These are phyloP conservation scores for Agrochola litura DNA, from an alignment of 2,888 invertebrate species.

Conservation along the genomic window DNA sequence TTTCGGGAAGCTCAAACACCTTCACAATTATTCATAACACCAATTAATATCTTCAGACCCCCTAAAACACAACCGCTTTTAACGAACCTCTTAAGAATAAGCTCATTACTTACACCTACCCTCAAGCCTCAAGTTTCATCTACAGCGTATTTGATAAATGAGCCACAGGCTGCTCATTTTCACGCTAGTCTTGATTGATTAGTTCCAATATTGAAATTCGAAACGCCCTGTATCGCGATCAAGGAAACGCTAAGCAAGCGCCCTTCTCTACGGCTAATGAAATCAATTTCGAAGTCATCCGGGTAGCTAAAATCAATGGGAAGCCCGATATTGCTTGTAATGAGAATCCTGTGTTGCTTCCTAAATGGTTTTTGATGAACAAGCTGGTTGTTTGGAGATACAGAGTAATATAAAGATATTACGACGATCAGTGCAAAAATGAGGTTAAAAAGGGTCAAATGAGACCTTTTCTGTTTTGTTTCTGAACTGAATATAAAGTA, in stretches of 20 bases:
- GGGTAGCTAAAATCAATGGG: slow-evolving; percentile 45
- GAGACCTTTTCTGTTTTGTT: slow-evolving; percentile 23
- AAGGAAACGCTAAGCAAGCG: slow-evolving; percentile 68
- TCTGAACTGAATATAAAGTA: slow-evolving; percentile 33
- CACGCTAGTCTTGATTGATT: slow-evolving; percentile 82
- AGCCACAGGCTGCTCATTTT: slow-evolving; percentile 78
- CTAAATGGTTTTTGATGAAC: slow-evolving; percentile 41
- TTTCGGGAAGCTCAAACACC: neutral
- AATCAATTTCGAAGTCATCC: slow-evolving; percentile 64
- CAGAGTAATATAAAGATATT: slow-evolving; percentile 1
- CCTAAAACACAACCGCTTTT: slow-evolving; percentile 30
- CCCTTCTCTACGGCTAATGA: slow-evolving; percentile 61
- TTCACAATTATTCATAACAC: slow-evolving; percentile 22
- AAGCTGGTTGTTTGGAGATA: neutral
- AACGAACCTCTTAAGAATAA: slow-evolving; percentile 33
- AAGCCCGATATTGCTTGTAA: slow-evolving; percentile 50
- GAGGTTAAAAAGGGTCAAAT: slow-evolving; percentile 30
- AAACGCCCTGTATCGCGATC: slow-evolving; percentile 72
- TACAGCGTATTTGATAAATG: slow-evolving; percentile 80
- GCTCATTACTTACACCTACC: slow-evolving; percentile 56
- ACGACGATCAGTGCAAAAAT: slow-evolving; percentile 24
- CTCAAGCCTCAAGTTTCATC: slow-evolving; percentile 72
- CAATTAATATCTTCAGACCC: slow-evolving; percentile 8
- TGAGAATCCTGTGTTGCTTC: slow-evolving; percentile 40
- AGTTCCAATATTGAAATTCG: slow-evolving; percentile 83